Evolutionary conservation across 2,888 invertebrate genomes (phyloP).

Genomic region (Cremastobaeus sp.): DNA sequence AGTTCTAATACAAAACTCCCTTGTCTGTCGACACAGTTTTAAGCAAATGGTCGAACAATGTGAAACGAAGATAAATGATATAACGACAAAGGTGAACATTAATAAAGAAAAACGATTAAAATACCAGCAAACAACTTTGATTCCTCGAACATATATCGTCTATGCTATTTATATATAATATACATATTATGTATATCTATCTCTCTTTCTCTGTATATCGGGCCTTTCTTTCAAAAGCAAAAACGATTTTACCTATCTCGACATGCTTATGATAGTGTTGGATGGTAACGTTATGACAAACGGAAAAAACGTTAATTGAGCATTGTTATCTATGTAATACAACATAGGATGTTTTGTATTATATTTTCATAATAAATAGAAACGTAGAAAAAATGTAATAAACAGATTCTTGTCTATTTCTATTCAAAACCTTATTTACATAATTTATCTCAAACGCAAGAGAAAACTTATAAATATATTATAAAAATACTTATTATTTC

Average conservation of each 20-base stretch:
- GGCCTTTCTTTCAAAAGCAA: conserved; percentile 69
- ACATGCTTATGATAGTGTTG: conserved; percentile 75
- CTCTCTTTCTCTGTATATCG: conserved; percentile 70
- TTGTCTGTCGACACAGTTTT: conserved; percentile 70
- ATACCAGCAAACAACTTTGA: conserved; percentile 61
- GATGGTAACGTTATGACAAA: conserved; percentile 73
- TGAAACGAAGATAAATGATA: conserved; percentile 15
- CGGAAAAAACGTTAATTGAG: conserved; percentile 76
- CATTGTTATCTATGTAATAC: conserved; percentile 79
- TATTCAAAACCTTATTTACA: conserved; percentile 1
- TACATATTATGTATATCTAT: conserved; percentile 60
- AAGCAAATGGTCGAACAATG: conserved; percentile 59
- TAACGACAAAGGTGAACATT: conserved; percentile 8
- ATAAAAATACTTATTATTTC: too few relatives aligned
- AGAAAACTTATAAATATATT: too few relatives aligned
- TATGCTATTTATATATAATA: conserved; percentile 65
- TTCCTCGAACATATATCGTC: conserved; percentile 69
- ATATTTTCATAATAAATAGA: conserved; percentile 80
- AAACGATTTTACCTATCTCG: conserved; percentile 70
- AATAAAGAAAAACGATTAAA: conserved; percentile 10
- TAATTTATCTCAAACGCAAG: too few relatives aligned
- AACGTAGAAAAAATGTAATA: conserved; percentile 79
- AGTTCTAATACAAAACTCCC: conserved; percentile 78
- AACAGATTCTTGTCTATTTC: conserved; percentile 66
- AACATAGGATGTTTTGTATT: conserved; percentile 80